Evolutionary conservation across 2,888 invertebrate genomes (phyloP).

Genomic region (Hirtodrosophila alboralis): DNA sequence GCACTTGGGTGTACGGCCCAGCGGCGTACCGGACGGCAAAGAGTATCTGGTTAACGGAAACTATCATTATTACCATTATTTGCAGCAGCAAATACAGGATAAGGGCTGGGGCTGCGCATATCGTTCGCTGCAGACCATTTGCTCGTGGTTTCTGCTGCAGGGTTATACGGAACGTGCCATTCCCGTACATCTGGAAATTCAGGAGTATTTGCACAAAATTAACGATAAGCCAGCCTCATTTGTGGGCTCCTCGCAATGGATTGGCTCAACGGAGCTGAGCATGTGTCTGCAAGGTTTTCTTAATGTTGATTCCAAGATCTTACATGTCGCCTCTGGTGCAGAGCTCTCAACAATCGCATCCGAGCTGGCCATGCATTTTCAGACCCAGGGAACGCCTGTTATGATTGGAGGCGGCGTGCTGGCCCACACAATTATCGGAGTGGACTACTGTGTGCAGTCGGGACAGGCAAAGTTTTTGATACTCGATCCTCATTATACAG

Average conservation of each 20-base stretch:
- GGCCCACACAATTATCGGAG: constrained; percentile 98
- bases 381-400: constrained; percentile 96
- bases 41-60: constrained; percentile 90
- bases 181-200: constrained; percentile 94
- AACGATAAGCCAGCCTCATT: constrained; percentile 96
- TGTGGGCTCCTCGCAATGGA: constrained; percentile 97
- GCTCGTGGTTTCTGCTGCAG: constrained; percentile 97
- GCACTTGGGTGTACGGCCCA: constrained; percentile 86
- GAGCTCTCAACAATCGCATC: constrained; percentile 92
- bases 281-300: constrained; percentile 94
- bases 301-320: constrained; percentile 90
- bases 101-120: constrained; percentile 99
- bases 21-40: constrained; percentile 84
- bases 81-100: constrained; percentile 97
- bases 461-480: constrained; percentile 96
- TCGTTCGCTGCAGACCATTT: constrained; percentile 97
- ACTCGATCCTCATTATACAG: constrained; percentile 99
- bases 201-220: constrained; percentile 96
- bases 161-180: constrained; percentile 90
- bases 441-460: constrained; percentile 92
- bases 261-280: constrained; percentile 98
- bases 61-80: constrained; percentile 98
- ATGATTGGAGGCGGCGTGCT: constrained; percentile 99
- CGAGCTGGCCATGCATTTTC: constrained; percentile 95
- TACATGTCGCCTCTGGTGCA: constrained; percentile 93